A percentile compares a stretch with the other conserved stretches of the same genome.
Evolutionary conservation across 2,113 vertebrate genomes (phyloP).

Genomic region (Anarrhichthys ocellatus): DNA sequence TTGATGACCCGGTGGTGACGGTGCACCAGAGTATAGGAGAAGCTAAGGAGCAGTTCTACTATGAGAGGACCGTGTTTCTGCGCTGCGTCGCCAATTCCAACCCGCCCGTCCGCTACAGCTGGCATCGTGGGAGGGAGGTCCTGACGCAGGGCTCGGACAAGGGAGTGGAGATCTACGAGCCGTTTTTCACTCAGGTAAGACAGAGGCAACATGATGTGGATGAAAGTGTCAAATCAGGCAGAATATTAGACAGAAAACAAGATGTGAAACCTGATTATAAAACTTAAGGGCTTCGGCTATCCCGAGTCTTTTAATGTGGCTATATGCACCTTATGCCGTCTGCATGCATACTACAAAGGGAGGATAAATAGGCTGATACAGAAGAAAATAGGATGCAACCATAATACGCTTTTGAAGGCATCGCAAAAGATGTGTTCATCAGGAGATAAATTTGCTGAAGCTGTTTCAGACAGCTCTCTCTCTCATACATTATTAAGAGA

Average conservation of each 20-base stretch:
- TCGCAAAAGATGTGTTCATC: slow-evolving; percentile 6
- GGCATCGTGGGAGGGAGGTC: slow-evolving; percentile 94
- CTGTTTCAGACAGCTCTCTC: neutral
- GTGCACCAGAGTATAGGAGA: slow-evolving; percentile 99
- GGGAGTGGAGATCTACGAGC: slow-evolving; percentile 98
- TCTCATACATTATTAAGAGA: slow-evolving; percentile 2
- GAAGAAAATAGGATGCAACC: neutral
- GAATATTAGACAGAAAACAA: neutral
- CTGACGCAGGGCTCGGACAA: slow-evolving; percentile 97
- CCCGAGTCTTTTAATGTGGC: neutral
- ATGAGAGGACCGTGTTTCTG: slow-evolving; percentile 96
- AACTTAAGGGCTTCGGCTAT: neutral
- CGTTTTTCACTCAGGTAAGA: slow-evolving; percentile 98
- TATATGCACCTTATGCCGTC: neutral
- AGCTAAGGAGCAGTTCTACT: slow-evolving; percentile 98
- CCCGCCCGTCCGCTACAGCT: slow-evolving; percentile 96
- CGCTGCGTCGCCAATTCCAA: slow-evolving; percentile 98
- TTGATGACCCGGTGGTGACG: slow-evolving; percentile 95
- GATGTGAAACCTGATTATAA: no score
- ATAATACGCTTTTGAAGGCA: neutral
- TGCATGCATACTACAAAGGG: neutral
- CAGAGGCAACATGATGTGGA: slow-evolving; percentile 10
- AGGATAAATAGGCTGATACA: slow-evolving; percentile 2
- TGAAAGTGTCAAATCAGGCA: neutral
- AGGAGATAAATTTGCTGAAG: slow-evolving; percentile 11